These are phyloP conservation scores for Anas acuta DNA, from an alignment of 2,797 vertebrate genomes.

Conservation along the genomic window DNA sequence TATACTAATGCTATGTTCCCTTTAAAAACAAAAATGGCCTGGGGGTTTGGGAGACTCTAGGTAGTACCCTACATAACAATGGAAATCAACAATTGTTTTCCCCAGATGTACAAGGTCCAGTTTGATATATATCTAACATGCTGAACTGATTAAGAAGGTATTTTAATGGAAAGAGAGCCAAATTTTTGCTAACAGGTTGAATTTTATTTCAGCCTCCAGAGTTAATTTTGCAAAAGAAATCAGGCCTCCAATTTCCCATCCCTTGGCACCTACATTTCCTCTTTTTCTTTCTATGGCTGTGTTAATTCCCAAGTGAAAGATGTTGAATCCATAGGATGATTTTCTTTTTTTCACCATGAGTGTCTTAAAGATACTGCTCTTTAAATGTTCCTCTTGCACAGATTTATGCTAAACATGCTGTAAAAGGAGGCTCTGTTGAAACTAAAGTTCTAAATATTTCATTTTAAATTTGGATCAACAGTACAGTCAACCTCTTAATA, in stretches of 20 bases:
- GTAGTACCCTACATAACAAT: not conserved
- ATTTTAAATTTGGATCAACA: not conserved
- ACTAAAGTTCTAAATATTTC: not conserved
- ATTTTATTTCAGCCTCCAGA: constrained; percentile 60
- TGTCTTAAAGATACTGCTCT: not conserved
- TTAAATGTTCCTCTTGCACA: not conserved
- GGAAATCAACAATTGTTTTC: not conserved
- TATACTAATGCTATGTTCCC: not conserved
- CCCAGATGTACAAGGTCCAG: not conserved
- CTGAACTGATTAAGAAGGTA: constrained; percentile 49
- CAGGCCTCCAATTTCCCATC: constrained; percentile 55
- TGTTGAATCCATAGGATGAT: not conserved
- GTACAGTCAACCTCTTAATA: not conserved
- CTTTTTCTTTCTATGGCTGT: constrained; percentile 24
- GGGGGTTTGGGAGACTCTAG: not conserved
- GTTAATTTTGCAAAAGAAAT: constrained; percentile 64
- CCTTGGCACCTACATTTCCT: constrained; percentile 40
- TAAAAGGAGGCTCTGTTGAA: not conserved
- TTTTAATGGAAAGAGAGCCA: constrained; percentile 61
- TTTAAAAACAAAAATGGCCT: not conserved
- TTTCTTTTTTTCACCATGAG: not conserved
- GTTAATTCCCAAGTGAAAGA: constrained; percentile 17
- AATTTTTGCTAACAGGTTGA: constrained; percentile 57
- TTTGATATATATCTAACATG: constrained; percentile 5
- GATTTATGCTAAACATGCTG: not conserved